Evolutionary conservation across 1,140 invertebrate genomes (phyloP).

Genomic region (Rhopalosiphum maidis): DNA sequence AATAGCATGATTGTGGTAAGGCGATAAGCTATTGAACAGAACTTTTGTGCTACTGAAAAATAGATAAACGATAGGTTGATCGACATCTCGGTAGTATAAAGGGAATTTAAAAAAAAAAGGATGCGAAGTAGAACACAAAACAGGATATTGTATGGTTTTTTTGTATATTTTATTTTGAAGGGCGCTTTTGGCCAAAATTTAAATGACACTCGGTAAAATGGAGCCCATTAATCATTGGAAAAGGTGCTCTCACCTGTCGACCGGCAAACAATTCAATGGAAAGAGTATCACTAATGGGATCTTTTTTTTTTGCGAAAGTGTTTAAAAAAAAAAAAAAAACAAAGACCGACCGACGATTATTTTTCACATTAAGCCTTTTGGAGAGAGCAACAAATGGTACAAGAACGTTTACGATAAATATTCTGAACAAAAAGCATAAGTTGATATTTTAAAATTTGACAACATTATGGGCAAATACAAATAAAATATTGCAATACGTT

Average conservation of each 20-base stretch:
- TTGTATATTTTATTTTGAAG: slow-evolving; percentile 30
- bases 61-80: slow-evolving; percentile 29
- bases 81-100: slow-evolving; percentile 12
- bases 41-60: background rate
- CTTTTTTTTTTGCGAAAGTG: slow-evolving; percentile 29
- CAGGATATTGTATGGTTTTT: slow-evolving; percentile 31
- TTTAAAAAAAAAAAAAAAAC: slow-evolving; percentile 36
- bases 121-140: background rate
- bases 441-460: background rate
- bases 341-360: background rate
- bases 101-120: slow-evolving; percentile 9
- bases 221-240: slow-evolving; percentile 44
- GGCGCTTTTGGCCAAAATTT: slow-evolving; percentile 43
- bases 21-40: background rate
- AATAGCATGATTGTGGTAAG: background rate
- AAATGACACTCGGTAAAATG: slow-evolving; percentile 46
- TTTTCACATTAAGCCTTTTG: slow-evolving; percentile 31
- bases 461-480: background rate
- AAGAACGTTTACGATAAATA: background rate
- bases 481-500: background rate
- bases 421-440: background rate
- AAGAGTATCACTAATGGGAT: slow-evolving; percentile 54
- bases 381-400: slow-evolving; percentile 21
- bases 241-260: slow-evolving; percentile 46
- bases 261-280: slow-evolving; percentile 45